Evolutionary conservation across 64 coral and sea anemone genomes (phyloP), one percentile per base, ranked within the genome.

Genomic region (Stichodactyla helianthus): DNA sequence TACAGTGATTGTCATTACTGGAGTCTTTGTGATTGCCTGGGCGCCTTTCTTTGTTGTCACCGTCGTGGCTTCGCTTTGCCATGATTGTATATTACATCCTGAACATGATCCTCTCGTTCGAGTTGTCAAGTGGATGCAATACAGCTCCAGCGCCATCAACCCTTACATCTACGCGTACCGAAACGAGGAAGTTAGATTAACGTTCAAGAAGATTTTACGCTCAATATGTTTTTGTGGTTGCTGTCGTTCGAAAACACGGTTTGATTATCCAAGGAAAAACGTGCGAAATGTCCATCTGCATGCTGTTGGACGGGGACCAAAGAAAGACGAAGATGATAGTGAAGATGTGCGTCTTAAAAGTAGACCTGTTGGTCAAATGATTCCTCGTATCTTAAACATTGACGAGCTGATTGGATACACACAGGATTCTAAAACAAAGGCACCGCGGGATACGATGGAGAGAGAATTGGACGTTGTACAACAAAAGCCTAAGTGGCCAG

Each of bases 41-140:
- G 50, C 91, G 16, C 94, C 94, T 3, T 87, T 97, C 12, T 97
- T 97, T 60, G 52, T 86, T 7, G 85, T 93, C 5, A 85, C 88
- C 2, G 71, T 97, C 0, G 54, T 90, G 1, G 94, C 94, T 10
- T 93, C 94, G 6, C 81, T 85, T 56, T 86, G 88, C 52, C 74
- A 82, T 65, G 20, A 51, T 5, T 90, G 84, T 74, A 74, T 74
- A 13, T 62, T 51, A 53, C 7, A 68, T 9, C 18, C 16, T 17
- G 54, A 53, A 22, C 54, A 82, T 2, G 68, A 35, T 2, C 88
- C 61, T 63, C 71, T 97, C 3, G 79, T 97, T 10, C 71, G 85
- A 7, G 82, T 87, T 60, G 55, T 89, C 0, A 97, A 97, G 55
- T 97, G 91, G 83, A 88, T 97, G 82, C 94, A 97, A 14, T 97